Base-by-base conservation (phyloP, 1,140 invertebrate species). In the Parasteatoda tepidariorum region DNA sequence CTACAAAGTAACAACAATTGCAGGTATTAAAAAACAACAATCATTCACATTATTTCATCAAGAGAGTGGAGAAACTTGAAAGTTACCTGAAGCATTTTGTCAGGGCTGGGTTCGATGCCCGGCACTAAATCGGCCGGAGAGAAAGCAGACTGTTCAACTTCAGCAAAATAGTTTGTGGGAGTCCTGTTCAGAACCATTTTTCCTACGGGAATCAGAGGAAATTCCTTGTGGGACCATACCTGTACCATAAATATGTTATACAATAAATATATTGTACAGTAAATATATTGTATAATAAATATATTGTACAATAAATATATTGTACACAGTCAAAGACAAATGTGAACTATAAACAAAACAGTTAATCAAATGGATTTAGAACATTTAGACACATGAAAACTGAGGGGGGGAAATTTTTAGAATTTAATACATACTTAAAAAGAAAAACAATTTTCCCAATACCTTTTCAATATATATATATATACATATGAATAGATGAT, bases 61-160 rank as follows among this genome's bases (percentile, higher is more conserved):
- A 4, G 1, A 48, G 1, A 48, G 38, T 2, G 4, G 38, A 48
- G 18, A 24, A 7, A n/a, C 57, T n/a, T 31, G 15, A 57, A 30
- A 70, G 30, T 83, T 85, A 89, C 90, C 88, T 97, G 95, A 84
- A 99, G 90, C 95, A 99, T 96, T 90, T 97, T 98, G 87, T 99
- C 98, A 0, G 96, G 97, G 31, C 95, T 96, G 15, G 95, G 92
- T 88, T 96, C 93, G 88, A 99, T 96, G 22, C 97, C 92, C 38
- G 96, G 97, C 73, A 97, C 93, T 90, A 99, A 88, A 88, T 98
- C 95, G 26, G 95, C 93, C 0, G 97, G 97, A 87, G 93, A 93
- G 89, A 98, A 99, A 3, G 97, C 97, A 64, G 96, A 90, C 90
- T 99, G 98, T 89, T 99, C 98, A 6, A 99, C 90, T 85, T 92